Base-by-base conservation (phyloP, 2,113 vertebrate genomes). In the Clarias gariepinus region DNA sequence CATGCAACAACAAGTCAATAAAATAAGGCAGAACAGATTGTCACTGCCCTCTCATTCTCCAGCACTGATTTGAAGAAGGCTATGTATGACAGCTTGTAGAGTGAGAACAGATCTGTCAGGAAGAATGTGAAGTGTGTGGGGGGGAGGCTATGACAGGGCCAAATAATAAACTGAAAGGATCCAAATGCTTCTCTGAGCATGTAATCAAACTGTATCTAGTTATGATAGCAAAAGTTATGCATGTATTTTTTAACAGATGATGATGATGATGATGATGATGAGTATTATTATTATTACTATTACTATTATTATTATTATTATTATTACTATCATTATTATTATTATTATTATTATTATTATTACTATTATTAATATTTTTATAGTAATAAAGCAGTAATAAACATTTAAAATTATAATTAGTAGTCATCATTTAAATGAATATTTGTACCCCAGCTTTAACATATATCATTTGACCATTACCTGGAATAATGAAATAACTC, bases 21-120 rank as follows among this genome's bases (percentile, higher is more conserved):
- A 33, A 23, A 13, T 76, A 80, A 61, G 30, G 30, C 55, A 60
- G 61, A 81, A 81, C 78, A 81, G 78, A 81, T 81, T 81, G 78
- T 33, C 21, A 60, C 25, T 19, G 61, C 21, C 78, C 78, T 81
- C 78, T 81, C 12, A 23, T 10, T 61, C 30, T 36, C 30, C 78
- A 81, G 57, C 5, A 10, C 30, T 60, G 55, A 36, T 60, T 80
- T 36, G 52, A 81, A 6, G 4, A 61, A 61, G 30, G 78, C 78
- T 23, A 21, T 36, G 52, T 36, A 81, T 81, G 78, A 81, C 78
- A 81, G 78, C 78, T 36, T 61, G 30, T 58, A 61, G 57, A 81
- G 78, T 81, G 57, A 81, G 78, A 81, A 60, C 78, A 81, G 78
- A 61, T 81, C 57, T 81, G 57, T 81, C 58, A 61, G 57, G 30